phyloP scores from a whole-genome alignment of 2,797 vertebrate genomes.

The Cirrhinus molitorella region DNA sequence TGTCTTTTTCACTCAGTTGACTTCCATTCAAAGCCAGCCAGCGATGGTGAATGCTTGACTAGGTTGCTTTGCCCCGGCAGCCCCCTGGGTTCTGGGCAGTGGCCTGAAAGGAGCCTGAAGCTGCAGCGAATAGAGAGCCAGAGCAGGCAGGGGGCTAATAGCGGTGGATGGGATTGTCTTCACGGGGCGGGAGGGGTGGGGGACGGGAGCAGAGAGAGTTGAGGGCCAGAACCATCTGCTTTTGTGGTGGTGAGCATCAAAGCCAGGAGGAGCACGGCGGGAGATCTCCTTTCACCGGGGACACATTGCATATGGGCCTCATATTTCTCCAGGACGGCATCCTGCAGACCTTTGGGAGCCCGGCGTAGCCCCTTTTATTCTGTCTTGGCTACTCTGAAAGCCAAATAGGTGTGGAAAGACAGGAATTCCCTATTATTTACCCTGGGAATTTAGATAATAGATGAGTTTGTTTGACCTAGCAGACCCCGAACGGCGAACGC shows the following conservation, averaged over 20 bases:
- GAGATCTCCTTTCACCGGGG: constrained; percentile 77
- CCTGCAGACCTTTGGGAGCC: constrained; percentile 61
- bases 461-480: constrained; percentile 77
- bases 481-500: constrained; percentile 62
- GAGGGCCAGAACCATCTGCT: constrained; percentile 78
- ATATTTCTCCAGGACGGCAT: constrained; percentile 76
- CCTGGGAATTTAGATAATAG: constrained; percentile 77
- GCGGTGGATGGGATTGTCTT: constrained; percentile 71
- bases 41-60: constrained; percentile 79
- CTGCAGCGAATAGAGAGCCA: constrained; percentile 56
- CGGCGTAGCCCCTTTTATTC: constrained; percentile 63
- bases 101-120: constrained; percentile 59
- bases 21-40: constrained; percentile 81
- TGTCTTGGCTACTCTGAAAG: constrained; percentile 71
- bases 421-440: constrained; percentile 73
- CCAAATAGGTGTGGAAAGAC: constrained; percentile 63
- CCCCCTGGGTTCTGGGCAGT: constrained; percentile 75
- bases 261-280: constrained; percentile 80
- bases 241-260: constrained; percentile 83
- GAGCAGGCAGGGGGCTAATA: constrained; percentile 82
- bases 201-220: neutral
- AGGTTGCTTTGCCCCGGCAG: constrained; percentile 76
- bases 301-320: constrained; percentile 80
- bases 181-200: constrained; percentile 26
- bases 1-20: constrained; percentile 80